Evolutionary conservation across 2,888 invertebrate species (phyloP).

Genomic region (Leucophora obtusa): DNA sequence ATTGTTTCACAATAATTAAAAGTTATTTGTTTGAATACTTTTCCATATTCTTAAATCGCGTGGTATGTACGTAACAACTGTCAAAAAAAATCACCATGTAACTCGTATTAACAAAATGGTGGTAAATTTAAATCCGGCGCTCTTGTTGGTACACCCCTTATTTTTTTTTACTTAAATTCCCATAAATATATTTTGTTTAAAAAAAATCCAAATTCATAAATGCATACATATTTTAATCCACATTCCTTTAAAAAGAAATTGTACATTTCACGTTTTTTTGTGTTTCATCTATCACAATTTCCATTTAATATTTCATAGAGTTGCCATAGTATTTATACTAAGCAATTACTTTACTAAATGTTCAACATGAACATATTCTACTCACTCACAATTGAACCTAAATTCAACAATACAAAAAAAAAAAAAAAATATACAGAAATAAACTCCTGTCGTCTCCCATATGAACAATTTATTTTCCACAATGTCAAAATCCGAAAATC

Average conservation of each 20-base stretch:
- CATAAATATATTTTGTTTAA: too few species aligned
- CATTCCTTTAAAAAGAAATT: not conserved
- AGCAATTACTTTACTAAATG: conserved; percentile 42
- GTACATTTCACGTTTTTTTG: not conserved
- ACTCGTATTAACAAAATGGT: too few species aligned
- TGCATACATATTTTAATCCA: too few species aligned
- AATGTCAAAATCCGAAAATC: conserved; percentile 53
- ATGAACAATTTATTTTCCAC: conserved; percentile 54
- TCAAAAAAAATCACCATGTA: too few species aligned
- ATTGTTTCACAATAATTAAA: too few species aligned
- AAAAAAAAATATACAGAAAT: not conserved
- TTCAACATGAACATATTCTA: conserved; percentile 42
- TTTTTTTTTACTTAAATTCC: too few species aligned
- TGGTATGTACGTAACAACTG: too few species aligned
- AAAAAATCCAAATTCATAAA: too few species aligned
- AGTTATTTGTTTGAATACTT: too few species aligned
- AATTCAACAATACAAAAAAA: not conserved
- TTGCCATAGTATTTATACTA: conserved; percentile 12
- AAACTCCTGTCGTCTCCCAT: conserved; percentile 54
- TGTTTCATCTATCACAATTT: conserved; percentile 51
- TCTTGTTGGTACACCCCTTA: too few species aligned
- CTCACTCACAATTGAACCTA: not conserved
- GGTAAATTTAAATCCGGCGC: too few species aligned
- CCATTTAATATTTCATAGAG: conserved; percentile 2
- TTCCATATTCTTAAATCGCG: too few species aligned